These are phyloP conservation scores for Andrena cerasifolii DNA, from an alignment of 1,140 invertebrate genomes.

Conservation along the genomic window DNA sequence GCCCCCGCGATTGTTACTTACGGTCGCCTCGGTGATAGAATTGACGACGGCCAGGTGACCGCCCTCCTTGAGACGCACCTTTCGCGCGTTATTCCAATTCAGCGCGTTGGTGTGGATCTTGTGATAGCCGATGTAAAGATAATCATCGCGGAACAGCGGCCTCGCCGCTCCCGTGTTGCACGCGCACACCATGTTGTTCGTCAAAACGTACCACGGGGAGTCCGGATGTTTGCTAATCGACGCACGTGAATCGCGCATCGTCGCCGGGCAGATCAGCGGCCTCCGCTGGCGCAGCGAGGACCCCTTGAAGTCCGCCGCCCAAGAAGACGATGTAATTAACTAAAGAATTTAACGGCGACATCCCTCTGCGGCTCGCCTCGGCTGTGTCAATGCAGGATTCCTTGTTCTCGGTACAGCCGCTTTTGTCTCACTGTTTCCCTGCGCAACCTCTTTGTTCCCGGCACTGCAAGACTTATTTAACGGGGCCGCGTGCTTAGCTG, in stretches of 20 bases:
- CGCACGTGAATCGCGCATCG: no score
- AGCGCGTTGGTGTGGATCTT: slow-evolving; percentile 75
- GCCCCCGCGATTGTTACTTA: slow-evolving; percentile 41
- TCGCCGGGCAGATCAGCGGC: slow-evolving; percentile 9
- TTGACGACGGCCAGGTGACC: slow-evolving; percentile 79
- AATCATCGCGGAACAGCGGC: slow-evolving; percentile 74
- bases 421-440: slow-evolving; percentile 10
- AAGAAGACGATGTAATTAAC: slow-evolving; percentile 6
- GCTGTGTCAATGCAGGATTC: not conserved
- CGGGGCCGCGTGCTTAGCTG: slow-evolving; percentile 12
- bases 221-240: no score
- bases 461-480: not conserved
- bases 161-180: slow-evolving; percentile 66
- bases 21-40: slow-evolving; percentile 71
- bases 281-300: slow-evolving; percentile 1
- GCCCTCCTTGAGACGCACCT: slow-evolving; percentile 76
- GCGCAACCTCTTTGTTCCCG: not conserved
- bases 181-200: slow-evolving; percentile 74
- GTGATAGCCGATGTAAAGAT: slow-evolving; percentile 73
- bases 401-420: not conserved
- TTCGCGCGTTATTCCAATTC: slow-evolving; percentile 76
- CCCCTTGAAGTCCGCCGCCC: not conserved
- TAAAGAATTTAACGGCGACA: slow-evolving; percentile 3
- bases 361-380: not conserved
- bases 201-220: slow-evolving; percentile 28